phyloP scores from a whole-genome alignment of 92 coral and sea anemone genomes.

The Bergia sp. region DNA sequence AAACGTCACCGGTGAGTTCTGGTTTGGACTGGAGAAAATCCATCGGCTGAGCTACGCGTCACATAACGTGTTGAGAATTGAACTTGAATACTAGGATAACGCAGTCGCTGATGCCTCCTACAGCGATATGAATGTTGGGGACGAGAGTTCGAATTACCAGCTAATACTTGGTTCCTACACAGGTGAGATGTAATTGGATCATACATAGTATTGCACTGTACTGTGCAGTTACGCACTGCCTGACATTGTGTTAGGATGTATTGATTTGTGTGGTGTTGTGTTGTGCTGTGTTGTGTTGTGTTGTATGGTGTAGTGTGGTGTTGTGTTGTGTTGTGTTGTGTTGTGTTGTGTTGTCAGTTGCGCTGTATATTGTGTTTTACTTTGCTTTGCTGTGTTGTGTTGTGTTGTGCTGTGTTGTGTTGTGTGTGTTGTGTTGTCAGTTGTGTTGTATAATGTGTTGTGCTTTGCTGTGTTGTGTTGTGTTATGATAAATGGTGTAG shows the following conservation, averaged over 20 bases:
- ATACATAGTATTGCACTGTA: not conserved
- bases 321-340: not conserved
- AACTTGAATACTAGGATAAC: slow-evolving; percentile 17
- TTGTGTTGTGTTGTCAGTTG: too few relatives aligned
- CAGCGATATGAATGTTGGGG: slow-evolving; percentile 16
- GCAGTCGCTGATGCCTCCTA: not conserved
- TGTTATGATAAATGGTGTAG: too few relatives aligned
- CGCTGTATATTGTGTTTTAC: too few relatives aligned
- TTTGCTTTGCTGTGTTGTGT: too few relatives aligned
- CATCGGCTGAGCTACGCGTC: slow-evolving; percentile 17
- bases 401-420: too few relatives aligned
- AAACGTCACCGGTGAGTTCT: slow-evolving; percentile 25
- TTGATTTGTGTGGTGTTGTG: too few relatives aligned
- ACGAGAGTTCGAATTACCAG: slow-evolving; percentile 13
- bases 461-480: too few relatives aligned
- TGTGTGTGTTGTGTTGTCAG: too few relatives aligned
- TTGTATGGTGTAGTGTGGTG: not conserved
- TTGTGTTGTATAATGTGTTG: too few relatives aligned
- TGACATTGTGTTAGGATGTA: too few relatives aligned
- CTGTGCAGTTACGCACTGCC: not conserved
- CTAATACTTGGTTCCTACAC: not conserved
- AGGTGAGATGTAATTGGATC: not conserved
- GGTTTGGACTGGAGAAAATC: slow-evolving; percentile 45
- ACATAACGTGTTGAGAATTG: slow-evolving; percentile 17
- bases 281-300: not conserved